Evolutionary conservation across 2,113 vertebrate species (phyloP).

Genomic region (Leptocoma aspasia): DNA sequence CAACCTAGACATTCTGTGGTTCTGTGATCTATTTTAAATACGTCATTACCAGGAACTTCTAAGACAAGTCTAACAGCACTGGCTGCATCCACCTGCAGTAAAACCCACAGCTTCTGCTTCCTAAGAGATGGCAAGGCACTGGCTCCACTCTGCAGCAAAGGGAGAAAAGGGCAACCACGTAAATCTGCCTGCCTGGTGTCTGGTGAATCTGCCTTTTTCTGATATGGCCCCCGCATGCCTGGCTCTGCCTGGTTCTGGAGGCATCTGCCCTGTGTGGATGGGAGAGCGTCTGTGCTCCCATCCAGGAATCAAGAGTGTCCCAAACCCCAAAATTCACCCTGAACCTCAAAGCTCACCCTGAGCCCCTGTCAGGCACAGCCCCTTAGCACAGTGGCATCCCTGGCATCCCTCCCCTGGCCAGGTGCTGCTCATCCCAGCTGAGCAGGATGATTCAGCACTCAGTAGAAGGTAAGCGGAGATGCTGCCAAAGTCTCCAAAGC

Average conservation of each 20-base stretch:
- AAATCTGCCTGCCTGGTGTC: background rate
- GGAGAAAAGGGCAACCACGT: background rate
- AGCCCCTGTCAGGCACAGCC: background rate
- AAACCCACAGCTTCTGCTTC: background rate
- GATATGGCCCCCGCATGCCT: fast-evolving
- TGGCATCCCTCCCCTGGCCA: background rate
- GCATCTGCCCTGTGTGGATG: fast-evolving
- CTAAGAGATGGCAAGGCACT: background rate
- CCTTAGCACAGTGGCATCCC: background rate
- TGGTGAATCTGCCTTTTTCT: background rate
- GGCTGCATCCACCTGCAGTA: background rate
- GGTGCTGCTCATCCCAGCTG: background rate
- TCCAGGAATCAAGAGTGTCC: background rate
- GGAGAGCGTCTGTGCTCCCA: fast-evolving
- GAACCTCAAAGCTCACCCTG: background rate
- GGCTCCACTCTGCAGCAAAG: background rate
- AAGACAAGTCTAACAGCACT: background rate
- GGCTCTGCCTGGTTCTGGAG: background rate
- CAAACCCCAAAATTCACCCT: background rate
- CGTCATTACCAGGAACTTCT: background rate
- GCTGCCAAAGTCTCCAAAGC: background rate
- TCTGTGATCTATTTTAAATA: slow-evolving; percentile 4
- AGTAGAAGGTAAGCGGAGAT: background rate
- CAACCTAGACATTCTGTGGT: no score
- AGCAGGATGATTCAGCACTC: slow-evolving; percentile 10